Evolutionary conservation across 2,888 invertebrate genomes (phyloP).

Genomic region (Scaptomyza cyrtandrae): DNA sequence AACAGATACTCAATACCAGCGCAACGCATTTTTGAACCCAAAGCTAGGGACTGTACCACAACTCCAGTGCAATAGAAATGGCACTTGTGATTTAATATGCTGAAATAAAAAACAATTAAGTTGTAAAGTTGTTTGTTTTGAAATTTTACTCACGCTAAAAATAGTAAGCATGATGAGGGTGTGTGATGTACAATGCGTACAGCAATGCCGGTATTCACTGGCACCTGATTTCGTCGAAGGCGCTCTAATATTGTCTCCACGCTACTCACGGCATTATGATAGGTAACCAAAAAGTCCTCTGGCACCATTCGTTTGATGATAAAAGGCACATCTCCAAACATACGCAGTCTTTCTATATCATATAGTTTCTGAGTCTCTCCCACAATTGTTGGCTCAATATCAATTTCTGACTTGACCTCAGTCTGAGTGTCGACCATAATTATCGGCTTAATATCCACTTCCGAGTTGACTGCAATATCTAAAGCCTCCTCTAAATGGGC

Average conservation of each 20-base stretch:
- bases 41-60: slow-evolving; percentile 42
- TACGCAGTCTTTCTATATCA: slow-evolving; percentile 44
- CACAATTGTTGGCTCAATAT: slow-evolving; percentile 21
- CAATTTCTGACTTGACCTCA: slow-evolving; percentile 27
- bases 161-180: slow-evolving; percentile 62
- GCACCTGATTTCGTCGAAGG: slow-evolving; percentile 43
- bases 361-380: slow-evolving; percentile 42
- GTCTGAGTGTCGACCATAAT: background rate
- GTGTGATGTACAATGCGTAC: slow-evolving; percentile 68
- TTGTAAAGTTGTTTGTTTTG: background rate
- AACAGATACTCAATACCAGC: slow-evolving; percentile 66
- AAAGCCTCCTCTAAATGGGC: background rate
- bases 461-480: slow-evolving; percentile 17
- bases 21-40: slow-evolving; percentile 36
- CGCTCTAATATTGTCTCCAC: slow-evolving; percentile 43
- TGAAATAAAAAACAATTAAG: slow-evolving; percentile 28
- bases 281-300: slow-evolving; percentile 53
- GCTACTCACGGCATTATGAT: slow-evolving; percentile 48
- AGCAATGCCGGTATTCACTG: slow-evolving; percentile 62
- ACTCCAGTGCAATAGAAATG: slow-evolving; percentile 68
- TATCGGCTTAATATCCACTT: background rate
- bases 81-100: slow-evolving; percentile 75
- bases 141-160: slow-evolving; percentile 64
- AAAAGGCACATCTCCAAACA: slow-evolving; percentile 62
- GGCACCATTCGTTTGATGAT: slow-evolving; percentile 57